Percentiles rank a stretch among this genome's conserved stretches.
These are phyloP conservation scores for Acronicta psi DNA, from an alignment of 2,888 invertebrate genomes.

Conservation along the genomic window DNA sequence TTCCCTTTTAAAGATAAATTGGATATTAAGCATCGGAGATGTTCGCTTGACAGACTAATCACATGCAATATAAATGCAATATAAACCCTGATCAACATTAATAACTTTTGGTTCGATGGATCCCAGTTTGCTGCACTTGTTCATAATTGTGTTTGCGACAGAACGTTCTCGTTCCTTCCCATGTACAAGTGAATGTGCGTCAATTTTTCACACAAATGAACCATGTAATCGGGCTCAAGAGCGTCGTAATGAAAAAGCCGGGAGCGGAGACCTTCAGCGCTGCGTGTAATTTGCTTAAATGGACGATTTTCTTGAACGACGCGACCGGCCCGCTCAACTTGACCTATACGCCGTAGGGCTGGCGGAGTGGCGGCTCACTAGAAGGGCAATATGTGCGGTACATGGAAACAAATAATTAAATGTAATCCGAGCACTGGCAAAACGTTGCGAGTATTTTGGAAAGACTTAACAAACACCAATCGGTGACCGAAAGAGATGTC, in stretches of 20 bases:
- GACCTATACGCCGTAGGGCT: constrained; percentile 72
- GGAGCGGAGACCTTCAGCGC: constrained; percentile 50
- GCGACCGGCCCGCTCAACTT: constrained; percentile 72
- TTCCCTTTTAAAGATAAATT: constrained; percentile 42
- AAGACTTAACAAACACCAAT: background rate
- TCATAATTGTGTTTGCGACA: constrained; percentile 2
- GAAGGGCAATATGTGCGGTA: background rate
- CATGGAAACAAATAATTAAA: background rate
- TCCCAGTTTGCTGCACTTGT: constrained; percentile 9
- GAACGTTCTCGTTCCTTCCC: constrained; percentile 6
- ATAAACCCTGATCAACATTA: constrained; percentile 1
- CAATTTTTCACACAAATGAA: constrained; percentile 43
- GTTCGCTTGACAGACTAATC: constrained; percentile 14
- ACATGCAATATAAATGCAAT: constrained; percentile 17
- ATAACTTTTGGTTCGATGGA: background rate
- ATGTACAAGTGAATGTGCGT: constrained; percentile 14
- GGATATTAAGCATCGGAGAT: constrained; percentile 16
- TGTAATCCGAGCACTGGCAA: background rate
- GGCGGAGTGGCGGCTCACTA: constrained; percentile 48
- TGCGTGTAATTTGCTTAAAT: constrained; percentile 67
- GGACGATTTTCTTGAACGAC: constrained; percentile 62
- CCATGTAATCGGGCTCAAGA: constrained; percentile 50
- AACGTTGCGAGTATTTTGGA: background rate
- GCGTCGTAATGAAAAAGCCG: constrained; percentile 40
- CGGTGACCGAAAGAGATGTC: too few species aligned